These are phyloP conservation scores for Lottia scabra DNA, from an alignment of 2,888 invertebrate species.

Conservation along the genomic window DNA sequence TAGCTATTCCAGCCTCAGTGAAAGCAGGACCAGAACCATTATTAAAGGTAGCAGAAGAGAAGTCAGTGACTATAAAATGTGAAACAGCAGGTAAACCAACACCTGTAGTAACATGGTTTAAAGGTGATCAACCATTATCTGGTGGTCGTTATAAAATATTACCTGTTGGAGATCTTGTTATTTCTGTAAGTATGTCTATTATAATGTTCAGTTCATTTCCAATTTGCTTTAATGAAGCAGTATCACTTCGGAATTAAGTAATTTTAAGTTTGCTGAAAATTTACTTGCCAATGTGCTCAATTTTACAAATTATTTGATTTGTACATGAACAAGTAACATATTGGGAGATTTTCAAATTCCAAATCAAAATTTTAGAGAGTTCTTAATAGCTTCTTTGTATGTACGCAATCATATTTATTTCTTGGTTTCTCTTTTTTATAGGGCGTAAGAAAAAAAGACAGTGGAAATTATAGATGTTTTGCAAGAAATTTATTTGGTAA, in stretches of 20 bases:
- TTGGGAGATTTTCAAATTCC: too few species aligned
- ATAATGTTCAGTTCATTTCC: too few species aligned
- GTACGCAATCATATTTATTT: too few species aligned
- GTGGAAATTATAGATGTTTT: slow-evolving; percentile 90
- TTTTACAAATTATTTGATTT: too few species aligned
- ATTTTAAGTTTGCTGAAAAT: too few species aligned
- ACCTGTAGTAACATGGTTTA: slow-evolving; percentile 90
- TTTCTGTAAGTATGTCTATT: slow-evolving; percentile 70
- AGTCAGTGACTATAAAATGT: slow-evolving; percentile 73
- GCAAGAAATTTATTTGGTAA: slow-evolving; percentile 93
- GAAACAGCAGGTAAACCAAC: slow-evolving; percentile 95
- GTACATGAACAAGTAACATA: too few species aligned
- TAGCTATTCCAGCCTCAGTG: slow-evolving; percentile 89
- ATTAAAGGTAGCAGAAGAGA: slow-evolving; percentile 59
- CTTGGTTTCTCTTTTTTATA: slow-evolving; percentile 29
- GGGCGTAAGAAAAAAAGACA: slow-evolving; percentile 85
- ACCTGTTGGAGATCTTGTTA: slow-evolving; percentile 84
- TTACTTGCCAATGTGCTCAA: too few species aligned
- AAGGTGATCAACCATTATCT: slow-evolving; percentile 71
- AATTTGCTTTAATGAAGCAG: too few species aligned
- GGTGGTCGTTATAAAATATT: slow-evolving; percentile 86
- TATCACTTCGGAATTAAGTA: too few species aligned
- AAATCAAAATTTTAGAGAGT: too few species aligned
- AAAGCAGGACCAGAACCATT: slow-evolving; percentile 78
- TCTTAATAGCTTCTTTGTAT: too few species aligned